phyloP scores from a whole-genome alignment of 2,888 invertebrate genomes.

The Agrochola macilenta region DNA sequence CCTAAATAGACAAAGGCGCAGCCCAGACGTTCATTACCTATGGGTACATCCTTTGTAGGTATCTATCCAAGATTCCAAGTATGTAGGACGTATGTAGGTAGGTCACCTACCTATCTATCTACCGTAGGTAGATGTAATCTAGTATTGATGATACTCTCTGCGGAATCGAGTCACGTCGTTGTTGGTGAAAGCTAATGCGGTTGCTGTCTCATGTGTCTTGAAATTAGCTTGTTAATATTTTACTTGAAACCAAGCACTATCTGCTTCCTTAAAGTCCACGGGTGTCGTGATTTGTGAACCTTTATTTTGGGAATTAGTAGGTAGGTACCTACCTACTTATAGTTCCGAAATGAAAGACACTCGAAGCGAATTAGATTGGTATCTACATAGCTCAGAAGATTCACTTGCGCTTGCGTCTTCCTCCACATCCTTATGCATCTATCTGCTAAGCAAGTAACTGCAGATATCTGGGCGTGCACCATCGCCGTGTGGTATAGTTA shows the following conservation, averaged over 20 bases:
- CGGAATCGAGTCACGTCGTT: conserved; percentile 47
- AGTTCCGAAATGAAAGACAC: background rate
- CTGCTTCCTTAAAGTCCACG: background rate
- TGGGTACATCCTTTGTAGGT: background rate
- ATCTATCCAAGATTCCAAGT: background rate
- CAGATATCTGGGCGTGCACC: too few relatives aligned
- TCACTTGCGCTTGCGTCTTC: background rate
- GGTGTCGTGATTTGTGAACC: too few relatives aligned
- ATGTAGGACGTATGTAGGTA: background rate
- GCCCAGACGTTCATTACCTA: background rate
- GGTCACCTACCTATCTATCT: too few relatives aligned
- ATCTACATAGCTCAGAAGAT: background rate
- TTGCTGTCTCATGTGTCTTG: conserved; percentile 45
- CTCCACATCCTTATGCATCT: background rate
- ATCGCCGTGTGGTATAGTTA: background rate
- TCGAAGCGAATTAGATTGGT: background rate
- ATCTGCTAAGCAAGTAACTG: too few relatives aligned
- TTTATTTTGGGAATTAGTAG: background rate
- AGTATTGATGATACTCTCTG: conserved; percentile 39
- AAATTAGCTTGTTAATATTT: conserved; percentile 26
- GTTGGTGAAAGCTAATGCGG: conserved; percentile 55
- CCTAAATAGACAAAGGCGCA: background rate
- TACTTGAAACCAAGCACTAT: background rate
- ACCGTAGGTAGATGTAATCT: conserved; percentile 9
- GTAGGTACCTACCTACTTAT: background rate